phyloP scores from a whole-genome alignment of 2,797 vertebrate species.

The Clamator glandarius region DNA sequence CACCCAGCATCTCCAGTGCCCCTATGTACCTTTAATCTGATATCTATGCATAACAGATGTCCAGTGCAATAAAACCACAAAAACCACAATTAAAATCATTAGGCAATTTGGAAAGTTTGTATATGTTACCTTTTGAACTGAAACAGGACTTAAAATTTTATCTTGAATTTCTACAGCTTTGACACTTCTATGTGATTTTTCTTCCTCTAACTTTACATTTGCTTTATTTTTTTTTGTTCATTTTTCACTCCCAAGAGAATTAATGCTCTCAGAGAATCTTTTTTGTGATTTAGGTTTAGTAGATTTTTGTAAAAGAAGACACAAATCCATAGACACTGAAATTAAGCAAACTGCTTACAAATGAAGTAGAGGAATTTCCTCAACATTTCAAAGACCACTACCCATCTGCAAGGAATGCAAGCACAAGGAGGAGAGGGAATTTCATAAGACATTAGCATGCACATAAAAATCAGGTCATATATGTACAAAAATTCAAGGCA shows the following conservation, averaged over 20 bases:
- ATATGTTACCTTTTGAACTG: neutral
- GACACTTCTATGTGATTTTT: neutral
- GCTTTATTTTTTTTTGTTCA: neutral
- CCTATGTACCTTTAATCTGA: neutral
- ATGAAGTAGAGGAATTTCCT: neutral
- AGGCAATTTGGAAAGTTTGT: neutral
- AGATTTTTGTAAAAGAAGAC: neutral
- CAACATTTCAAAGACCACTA: slow-evolving; percentile 3
- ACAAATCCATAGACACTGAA: neutral
- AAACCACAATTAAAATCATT: neutral
- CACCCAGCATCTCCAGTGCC: neutral
- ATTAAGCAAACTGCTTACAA: neutral
- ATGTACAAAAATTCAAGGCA: neutral
- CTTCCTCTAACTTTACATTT: neutral
- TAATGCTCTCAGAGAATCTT: neutral
- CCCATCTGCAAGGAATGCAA: neutral
- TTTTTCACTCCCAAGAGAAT: neutral
- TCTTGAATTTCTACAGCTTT: neutral
- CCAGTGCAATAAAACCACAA: neutral
- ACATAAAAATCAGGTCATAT: neutral
- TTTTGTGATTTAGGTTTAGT: neutral
- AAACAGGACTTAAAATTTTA: neutral
- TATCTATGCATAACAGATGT: neutral
- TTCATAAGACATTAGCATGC: rapidly evolving
- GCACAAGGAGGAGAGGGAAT: neutral